Percentiles rank a stretch among this genome's conserved stretches.
Conservation (phyloP, 1,140 invertebrate genomes). For the Brachionus calyciflorus region DNA sequence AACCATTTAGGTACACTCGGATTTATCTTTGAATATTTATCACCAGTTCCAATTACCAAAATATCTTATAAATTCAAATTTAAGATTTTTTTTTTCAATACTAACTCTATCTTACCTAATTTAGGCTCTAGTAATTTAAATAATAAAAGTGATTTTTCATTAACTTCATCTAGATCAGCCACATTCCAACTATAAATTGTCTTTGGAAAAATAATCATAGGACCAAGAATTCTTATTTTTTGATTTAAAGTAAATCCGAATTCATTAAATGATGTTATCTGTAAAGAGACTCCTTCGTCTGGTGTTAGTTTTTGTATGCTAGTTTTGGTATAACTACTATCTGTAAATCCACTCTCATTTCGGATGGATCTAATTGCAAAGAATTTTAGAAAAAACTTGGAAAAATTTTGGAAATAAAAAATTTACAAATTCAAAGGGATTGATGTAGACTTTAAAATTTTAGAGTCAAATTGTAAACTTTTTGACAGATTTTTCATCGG, state of each 20-base stretch:
- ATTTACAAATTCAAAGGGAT: too few relatives aligned
- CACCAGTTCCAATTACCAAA: slow-evolving; percentile 32
- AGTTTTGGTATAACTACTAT: slow-evolving; percentile 19
- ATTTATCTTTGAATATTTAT: slow-evolving; percentile 43
- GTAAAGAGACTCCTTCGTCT: slow-evolving; percentile 22
- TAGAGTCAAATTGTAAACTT: too few relatives aligned
- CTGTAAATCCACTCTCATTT: background rate
- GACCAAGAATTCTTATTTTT: slow-evolving; percentile 19
- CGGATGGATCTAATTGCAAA: background rate
- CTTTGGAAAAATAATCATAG: slow-evolving; percentile 32
- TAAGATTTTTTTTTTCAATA: background rate
- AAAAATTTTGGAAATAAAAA: too few relatives aligned
- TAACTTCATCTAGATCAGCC: slow-evolving; percentile 24
- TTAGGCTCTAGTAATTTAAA: slow-evolving; percentile 41
- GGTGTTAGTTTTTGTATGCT: background rate
- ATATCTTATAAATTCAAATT: background rate
- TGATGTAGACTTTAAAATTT: too few relatives aligned
- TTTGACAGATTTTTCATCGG: too few relatives aligned
- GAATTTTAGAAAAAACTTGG: too few relatives aligned
- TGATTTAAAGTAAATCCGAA: slow-evolving; percentile 28
- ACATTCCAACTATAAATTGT: slow-evolving; percentile 45
- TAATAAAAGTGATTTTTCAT: slow-evolving; percentile 33
- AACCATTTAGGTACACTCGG: slow-evolving; percentile 37
- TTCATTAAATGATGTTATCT: slow-evolving; percentile 42
- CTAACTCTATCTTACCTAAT: background rate